Evolutionary conservation across 1,140 invertebrate genomes (phyloP).

Genomic region (Telenomus remus): DNA sequence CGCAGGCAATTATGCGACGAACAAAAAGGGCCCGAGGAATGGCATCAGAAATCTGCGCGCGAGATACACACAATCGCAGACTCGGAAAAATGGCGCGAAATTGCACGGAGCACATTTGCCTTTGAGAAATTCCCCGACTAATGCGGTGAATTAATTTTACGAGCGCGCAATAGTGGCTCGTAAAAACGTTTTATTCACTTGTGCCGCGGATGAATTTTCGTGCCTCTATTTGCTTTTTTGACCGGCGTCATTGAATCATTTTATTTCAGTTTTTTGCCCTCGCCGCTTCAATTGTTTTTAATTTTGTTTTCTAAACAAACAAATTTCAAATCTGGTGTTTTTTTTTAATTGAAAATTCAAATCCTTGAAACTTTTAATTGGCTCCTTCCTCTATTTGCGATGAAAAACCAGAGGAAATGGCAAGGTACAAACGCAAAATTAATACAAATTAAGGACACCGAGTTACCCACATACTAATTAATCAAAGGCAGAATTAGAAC

Average conservation of each 20-base stretch:
- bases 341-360: no score
- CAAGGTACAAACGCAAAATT: no score
- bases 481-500: background rate
- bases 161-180: slow-evolving; percentile 51
- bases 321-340: no score
- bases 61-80: background rate
- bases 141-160: slow-evolving; percentile 59
- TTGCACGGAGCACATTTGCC: slow-evolving; percentile 49
- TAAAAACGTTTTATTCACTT: slow-evolving; percentile 47
- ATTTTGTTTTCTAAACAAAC: no score
- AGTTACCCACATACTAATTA: background rate
- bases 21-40: no score
- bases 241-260: slow-evolving; percentile 46
- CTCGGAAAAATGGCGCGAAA: slow-evolving; percentile 25
- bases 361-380: background rate
- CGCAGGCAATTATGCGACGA: no score
- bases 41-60: background rate
- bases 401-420: no score
- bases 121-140: slow-evolving; percentile 55
- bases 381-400: no score
- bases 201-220: slow-evolving; percentile 31
- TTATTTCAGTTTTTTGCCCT: background rate
- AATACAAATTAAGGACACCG: background rate
- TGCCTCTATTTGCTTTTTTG: slow-evolving; percentile 16
- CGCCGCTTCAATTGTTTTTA: no score